Percentiles rank a stretch among this genome's conserved stretches.
Evolutionary conservation across 2,113 vertebrate genomes (phyloP).

Genomic region (Raja brachyura): DNA sequence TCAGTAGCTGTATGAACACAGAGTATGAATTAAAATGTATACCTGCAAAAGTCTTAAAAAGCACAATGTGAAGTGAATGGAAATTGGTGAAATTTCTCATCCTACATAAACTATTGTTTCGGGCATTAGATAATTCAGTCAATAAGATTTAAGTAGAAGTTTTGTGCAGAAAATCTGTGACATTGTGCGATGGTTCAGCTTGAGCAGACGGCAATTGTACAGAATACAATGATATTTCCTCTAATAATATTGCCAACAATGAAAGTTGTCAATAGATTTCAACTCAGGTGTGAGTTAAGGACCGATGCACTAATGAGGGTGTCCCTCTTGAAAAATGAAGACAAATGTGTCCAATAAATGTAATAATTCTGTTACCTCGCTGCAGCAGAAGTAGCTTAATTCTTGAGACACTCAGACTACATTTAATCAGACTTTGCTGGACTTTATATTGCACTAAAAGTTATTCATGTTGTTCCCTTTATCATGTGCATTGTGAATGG

Average conservation of each 20-base stretch:
- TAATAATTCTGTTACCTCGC: neutral
- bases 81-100: neutral
- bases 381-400: neutral
- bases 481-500: too few relatives aligned
- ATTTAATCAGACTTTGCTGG: too few relatives aligned
- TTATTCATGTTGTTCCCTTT: too few relatives aligned
- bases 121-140: neutral
- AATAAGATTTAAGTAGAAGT: neutral
- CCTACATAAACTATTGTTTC: neutral
- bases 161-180: neutral
- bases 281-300: neutral
- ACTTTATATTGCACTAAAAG: too few relatives aligned
- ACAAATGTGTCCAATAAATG: neutral
- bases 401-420: neutral
- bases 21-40: neutral
- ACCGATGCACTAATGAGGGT: neutral
- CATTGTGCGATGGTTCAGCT: neutral
- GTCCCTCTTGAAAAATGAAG: neutral
- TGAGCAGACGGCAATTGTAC: neutral
- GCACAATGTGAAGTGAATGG: neutral
- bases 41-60: neutral
- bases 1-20: neutral
- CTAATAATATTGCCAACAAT: neutral
- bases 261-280: neutral
- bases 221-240: too few relatives aligned